Base-by-base conservation (phyloP, 2,888 invertebrate species). In the Euzetes globulus region DNA sequence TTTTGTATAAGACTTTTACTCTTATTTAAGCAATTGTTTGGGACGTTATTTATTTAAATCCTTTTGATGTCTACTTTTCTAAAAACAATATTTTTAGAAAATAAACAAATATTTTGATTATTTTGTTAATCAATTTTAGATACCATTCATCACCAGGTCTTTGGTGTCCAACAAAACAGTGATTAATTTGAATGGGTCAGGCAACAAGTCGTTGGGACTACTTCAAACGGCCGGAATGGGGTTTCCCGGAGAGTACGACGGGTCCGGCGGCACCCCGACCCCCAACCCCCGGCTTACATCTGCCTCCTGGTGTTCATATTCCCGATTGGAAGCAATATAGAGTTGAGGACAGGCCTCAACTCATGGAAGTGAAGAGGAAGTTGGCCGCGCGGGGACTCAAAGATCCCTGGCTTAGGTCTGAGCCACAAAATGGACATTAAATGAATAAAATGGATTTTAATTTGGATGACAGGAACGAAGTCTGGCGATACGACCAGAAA, bases 331-430 rank as follows among this genome's bases (percentile, higher is more conserved):
- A 85, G 55, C 86, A 86, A 65, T 94, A 90, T 82, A 88, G 89
- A 82, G 86, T 90, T 9, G 88, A 90, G 80, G 87, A 89, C 79
- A 86, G 87, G 25, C 88, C 89, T 0, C 82, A 89, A 79, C 83
- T 93, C 71, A 81, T 88, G 76, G 83, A 86, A 78, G 85, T 90
- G 0, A 85, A 89, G 81, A 84, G 86, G 76, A 87, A 87, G 0
- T 84, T 94, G 19, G 88, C 87, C 0, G 84, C 86, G 45, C 86
- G 88, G 80, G 92, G 92, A 6, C 83, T 94, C 1, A 87, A 87
- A 76, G 92, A 94, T 83, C 93, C 93, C 0, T 94, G 94, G 94
- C 84, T 91, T 72, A 88, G 93, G 90, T 75, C 15, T 58, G 11
- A 55, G 6, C 29, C 25, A 45, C 3, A 70, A 55, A n/a, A 17